These are phyloP conservation scores for Drosophila insularis DNA, from an alignment of 1,140 invertebrate genomes.

Conservation along the genomic window DNA sequence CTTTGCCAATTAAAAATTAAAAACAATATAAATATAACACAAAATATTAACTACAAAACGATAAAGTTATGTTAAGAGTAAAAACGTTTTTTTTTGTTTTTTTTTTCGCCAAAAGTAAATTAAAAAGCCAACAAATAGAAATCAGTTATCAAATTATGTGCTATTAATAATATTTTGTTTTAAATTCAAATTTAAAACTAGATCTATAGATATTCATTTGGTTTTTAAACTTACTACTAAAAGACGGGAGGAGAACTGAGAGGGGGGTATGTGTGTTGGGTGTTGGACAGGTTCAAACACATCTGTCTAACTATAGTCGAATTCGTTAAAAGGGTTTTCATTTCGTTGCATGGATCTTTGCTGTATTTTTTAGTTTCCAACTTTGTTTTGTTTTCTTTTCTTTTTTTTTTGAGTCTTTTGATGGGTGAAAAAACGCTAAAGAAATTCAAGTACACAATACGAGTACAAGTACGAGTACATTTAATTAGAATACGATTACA, in stretches of 20 bases:
- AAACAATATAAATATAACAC: slow-evolving; percentile 1
- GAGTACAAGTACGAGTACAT: slow-evolving; percentile 49
- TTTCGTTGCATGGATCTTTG: slow-evolving; percentile 38
- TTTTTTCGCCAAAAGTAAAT: slow-evolving; percentile 8
- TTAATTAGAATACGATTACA: slow-evolving; percentile 57
- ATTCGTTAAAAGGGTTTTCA: slow-evolving; percentile 11
- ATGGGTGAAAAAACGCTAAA: slow-evolving; percentile 65
- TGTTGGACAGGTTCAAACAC: slow-evolving; percentile 7
- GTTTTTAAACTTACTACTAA: slow-evolving; percentile 55
- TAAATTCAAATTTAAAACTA: slow-evolving; percentile 19
- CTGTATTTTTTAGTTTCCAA: neutral
- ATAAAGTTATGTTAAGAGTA: neutral
- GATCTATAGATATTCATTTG: slow-evolving; percentile 35
- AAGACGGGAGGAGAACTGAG: neutral
- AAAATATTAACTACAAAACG: slow-evolving; percentile 7
- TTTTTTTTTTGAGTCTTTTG: slow-evolving; percentile 23
- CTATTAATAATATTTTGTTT: neutral
- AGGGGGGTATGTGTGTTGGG: slow-evolving; percentile 2
- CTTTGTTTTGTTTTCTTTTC: slow-evolving; percentile 20
- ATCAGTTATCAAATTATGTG: neutral
- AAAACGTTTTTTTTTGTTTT: neutral
- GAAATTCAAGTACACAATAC: slow-evolving; percentile 67
- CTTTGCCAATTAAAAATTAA: slow-evolving; percentile 11
- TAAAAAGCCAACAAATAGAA: slow-evolving; percentile 13
- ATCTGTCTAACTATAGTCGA: slow-evolving; percentile 42